Percentiles rank a stretch among this genome's conserved stretches.
phyloP scores from a whole-genome alignment of 1,140 invertebrate species.

The Philopotamus ludificatus region DNA sequence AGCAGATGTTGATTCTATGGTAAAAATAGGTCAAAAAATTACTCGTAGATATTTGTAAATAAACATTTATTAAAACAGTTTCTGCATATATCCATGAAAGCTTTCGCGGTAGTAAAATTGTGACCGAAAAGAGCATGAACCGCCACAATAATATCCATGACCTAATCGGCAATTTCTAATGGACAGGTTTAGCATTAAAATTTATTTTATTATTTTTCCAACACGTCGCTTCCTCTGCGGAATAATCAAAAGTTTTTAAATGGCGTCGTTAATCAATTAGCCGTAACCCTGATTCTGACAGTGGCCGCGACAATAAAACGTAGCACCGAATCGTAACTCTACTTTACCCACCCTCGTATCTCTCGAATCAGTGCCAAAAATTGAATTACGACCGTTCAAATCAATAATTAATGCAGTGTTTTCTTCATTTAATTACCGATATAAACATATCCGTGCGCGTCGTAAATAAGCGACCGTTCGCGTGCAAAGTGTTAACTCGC shows the following conservation, averaged over 20 bases:
- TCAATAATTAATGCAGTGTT: background rate
- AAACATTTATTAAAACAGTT: too few relatives aligned
- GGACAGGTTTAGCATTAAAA: background rate
- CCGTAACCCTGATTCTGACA: background rate
- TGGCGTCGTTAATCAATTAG: slow-evolving; percentile 6
- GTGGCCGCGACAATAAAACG: background rate
- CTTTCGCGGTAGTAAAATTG: too few relatives aligned
- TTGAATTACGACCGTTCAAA: background rate
- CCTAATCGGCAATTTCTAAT: background rate
- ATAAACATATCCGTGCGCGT: background rate
- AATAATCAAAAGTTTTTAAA: background rate
- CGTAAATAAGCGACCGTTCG: background rate
- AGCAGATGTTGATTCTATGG: too few relatives aligned
- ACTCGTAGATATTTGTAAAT: too few relatives aligned
- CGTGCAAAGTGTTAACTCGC: background rate
- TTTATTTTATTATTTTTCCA: slow-evolving; percentile 2
- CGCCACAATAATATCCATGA: slow-evolving; percentile 8
- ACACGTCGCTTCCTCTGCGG: background rate
- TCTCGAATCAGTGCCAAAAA: background rate
- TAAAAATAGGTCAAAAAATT: too few relatives aligned
- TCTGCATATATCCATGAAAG: too few relatives aligned
- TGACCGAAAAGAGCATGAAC: too few relatives aligned
- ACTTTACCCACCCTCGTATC: background rate
- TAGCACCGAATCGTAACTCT: background rate
- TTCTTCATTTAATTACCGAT: background rate